These are phyloP conservation scores for Ceratotherium simum DNA, from an alignment of 2,113 vertebrate genomes.

Conservation along the genomic window DNA sequence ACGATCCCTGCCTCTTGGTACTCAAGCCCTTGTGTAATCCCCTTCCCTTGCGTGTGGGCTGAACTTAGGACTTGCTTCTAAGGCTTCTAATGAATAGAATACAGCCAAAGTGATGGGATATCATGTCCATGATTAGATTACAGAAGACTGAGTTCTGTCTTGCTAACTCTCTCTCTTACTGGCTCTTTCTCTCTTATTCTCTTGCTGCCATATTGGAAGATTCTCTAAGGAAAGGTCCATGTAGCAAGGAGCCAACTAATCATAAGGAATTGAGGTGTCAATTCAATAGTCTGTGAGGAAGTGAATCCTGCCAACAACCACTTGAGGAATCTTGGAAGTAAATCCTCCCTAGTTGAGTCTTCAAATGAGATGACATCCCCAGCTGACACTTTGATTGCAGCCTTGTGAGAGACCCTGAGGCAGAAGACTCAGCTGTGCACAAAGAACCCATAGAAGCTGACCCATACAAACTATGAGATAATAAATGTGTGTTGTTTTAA, in stretches of 20 bases:
- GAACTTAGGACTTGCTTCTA: not conserved
- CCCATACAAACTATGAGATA: not conserved
- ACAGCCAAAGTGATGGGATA: not conserved
- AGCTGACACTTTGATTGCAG: not conserved
- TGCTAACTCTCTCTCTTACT: not conserved
- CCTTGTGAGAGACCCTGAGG: not conserved
- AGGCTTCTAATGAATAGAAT: not conserved
- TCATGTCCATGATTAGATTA: not conserved
- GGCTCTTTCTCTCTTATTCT: not conserved
- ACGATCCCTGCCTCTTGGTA: not conserved
- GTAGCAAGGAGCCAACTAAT: not conserved
- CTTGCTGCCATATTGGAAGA: not conserved
- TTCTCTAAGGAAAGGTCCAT: not conserved
- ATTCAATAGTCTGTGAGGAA: not conserved
- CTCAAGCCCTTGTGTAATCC: not conserved
- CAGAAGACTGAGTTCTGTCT: not conserved
- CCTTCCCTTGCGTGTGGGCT: not conserved
- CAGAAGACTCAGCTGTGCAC: not conserved
- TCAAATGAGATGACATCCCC: not conserved
- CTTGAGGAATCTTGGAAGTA: not conserved
- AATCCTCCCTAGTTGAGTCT: conserved; percentile 12
- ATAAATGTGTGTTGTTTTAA: conserved; percentile 26
- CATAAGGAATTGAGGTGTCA: not conserved
- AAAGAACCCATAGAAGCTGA: not conserved
- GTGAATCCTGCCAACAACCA: not conserved